These are phyloP conservation scores for Acanthosepion esculentum DNA, from an alignment of 2,888 invertebrate genomes.

Conservation along the genomic window DNA sequence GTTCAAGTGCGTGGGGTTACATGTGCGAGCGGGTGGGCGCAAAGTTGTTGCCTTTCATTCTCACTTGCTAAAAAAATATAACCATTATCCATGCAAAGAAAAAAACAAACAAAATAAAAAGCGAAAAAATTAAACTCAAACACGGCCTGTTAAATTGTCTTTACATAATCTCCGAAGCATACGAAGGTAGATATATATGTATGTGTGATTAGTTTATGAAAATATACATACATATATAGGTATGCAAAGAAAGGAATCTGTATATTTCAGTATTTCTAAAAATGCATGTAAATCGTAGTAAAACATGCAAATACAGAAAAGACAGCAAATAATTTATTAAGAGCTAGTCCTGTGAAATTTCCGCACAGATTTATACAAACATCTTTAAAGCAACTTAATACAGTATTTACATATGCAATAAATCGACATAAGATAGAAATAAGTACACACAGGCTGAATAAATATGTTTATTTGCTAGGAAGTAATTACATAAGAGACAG, in stretches of 20 bases:
- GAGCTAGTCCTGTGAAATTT: background rate
- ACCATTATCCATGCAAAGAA: background rate
- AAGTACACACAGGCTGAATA: background rate
- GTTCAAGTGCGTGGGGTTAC: background rate
- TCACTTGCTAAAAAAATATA: background rate
- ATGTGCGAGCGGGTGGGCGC: background rate
- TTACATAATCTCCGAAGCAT: background rate
- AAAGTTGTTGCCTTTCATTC: background rate
- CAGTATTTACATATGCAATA: background rate
- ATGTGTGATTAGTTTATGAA: background rate
- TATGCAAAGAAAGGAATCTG: background rate
- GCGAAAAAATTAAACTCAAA: background rate
- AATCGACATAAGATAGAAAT: background rate
- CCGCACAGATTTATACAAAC: background rate
- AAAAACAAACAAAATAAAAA: background rate
- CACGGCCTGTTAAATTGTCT: background rate
- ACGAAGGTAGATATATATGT: constrained; percentile 33
- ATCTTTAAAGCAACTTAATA: background rate
- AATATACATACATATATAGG: constrained; percentile 9
- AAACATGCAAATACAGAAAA: background rate
- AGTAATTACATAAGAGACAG: background rate
- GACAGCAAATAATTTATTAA: background rate
- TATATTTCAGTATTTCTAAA: background rate
- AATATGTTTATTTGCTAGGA: background rate
- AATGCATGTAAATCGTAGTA: background rate